Percentiles rank a stretch among this genome's conserved stretches.
phyloP scores from a whole-genome alignment of 1,140 invertebrate genomes.

The Drosophila sproati region DNA sequence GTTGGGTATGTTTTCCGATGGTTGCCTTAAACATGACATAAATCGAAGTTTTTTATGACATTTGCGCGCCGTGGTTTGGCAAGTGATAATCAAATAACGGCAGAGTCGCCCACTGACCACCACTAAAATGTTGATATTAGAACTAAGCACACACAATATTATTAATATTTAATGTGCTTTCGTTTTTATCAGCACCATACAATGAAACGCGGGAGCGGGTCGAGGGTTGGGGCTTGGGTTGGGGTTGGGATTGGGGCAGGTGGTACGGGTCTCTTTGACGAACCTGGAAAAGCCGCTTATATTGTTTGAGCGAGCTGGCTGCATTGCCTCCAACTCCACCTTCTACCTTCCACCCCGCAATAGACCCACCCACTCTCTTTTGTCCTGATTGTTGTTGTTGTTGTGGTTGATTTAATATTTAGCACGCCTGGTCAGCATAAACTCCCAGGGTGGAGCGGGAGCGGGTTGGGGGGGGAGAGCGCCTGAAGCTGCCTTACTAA shows the following conservation, averaged over 20 bases:
- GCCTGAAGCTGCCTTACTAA: conserved; percentile 68
- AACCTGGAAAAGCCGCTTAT: conserved; percentile 77
- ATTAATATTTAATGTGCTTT: conserved; percentile 79
- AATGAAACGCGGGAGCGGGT: conserved; percentile 12
- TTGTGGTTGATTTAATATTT: conserved; percentile 76
- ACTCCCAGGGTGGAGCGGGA: conserved; percentile 5
- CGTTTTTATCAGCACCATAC: conserved; percentile 46
- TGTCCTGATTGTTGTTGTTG: conserved; percentile 10
- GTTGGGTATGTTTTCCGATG: too few species aligned
- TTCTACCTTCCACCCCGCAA: too few species aligned
- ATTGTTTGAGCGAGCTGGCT: conserved; percentile 58
- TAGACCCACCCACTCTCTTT: too few species aligned
- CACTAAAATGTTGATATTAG: conserved; percentile 66
- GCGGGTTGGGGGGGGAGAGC: neutral
- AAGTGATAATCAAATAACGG: conserved; percentile 48
- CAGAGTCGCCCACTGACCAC: conserved; percentile 12
- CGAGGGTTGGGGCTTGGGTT: too few species aligned
- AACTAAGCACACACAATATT: conserved; percentile 76
- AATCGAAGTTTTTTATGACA: conserved; percentile 42
- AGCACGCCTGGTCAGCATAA: conserved; percentile 66
- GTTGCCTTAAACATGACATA: conserved; percentile 20
- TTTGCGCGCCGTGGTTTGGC: neutral
- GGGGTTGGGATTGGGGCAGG: too few species aligned
- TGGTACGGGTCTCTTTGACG: conserved; percentile 48
- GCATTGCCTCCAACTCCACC: neutral